Percentiles rank a stretch among this genome's conserved stretches.
phyloP scores from a whole-genome alignment of 2,888 invertebrate species.

The Trachelus stipa region DNA sequence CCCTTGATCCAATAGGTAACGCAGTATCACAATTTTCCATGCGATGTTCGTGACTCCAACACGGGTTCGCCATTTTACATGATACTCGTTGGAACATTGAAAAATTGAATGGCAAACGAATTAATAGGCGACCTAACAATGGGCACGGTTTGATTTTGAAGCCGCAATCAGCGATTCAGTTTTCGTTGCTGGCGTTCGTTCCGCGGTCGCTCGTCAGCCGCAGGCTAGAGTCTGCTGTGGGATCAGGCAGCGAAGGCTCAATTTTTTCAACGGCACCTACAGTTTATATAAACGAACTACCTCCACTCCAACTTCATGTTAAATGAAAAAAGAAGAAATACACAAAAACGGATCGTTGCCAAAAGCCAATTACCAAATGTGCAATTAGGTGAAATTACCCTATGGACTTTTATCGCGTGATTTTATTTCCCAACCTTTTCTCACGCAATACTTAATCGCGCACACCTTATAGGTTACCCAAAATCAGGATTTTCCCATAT shows the following conservation, averaged over 20 bases:
- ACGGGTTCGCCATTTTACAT: slow-evolving; percentile 10
- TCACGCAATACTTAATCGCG: neutral
- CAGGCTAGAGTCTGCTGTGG: slow-evolving; percentile 41
- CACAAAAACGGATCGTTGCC: slow-evolving; percentile 38
- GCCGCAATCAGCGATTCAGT: slow-evolving; percentile 48
- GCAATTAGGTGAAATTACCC: slow-evolving; percentile 48
- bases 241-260: slow-evolving; percentile 35
- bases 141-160: slow-evolving; percentile 53
- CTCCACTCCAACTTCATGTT: slow-evolving; percentile 12
- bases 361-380: slow-evolving; percentile 51
- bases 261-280: slow-evolving; percentile 52
- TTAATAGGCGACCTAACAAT: slow-evolving; percentile 52
- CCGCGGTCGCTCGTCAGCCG: slow-evolving; percentile 55
- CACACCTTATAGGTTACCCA: neutral
- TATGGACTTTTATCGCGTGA: slow-evolving; percentile 17
- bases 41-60: neutral
- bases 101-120: slow-evolving; percentile 37
- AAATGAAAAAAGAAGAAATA: slow-evolving; percentile 47
- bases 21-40: neutral
- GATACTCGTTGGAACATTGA: slow-evolving; percentile 30
- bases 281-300: slow-evolving; percentile 57
- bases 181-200: slow-evolving; percentile 52
- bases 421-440: neutral
- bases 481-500: neutral
- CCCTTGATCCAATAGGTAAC: neutral